Evolutionary conservation across 2,888 invertebrate species (phyloP), one percentile per base, ranked within the genome.

Genomic region (Meliscaeva auricollis): DNA sequence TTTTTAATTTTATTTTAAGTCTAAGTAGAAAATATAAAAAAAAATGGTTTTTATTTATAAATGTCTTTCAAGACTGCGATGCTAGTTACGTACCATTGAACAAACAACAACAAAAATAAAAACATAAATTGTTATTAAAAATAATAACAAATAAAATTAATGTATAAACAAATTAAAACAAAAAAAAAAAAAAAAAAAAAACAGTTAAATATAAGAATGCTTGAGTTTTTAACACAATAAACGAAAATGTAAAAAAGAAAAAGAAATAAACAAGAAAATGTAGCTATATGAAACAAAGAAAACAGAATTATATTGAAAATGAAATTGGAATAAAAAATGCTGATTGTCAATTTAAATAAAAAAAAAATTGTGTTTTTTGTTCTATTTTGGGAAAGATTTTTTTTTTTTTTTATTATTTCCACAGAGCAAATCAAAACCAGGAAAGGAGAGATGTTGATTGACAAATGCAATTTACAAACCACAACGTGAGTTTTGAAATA

Each of bases 341-440:
- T 88, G 88, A 89, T 89, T 89, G 89, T 89, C 89, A 89, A 89
- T 89, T 89, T 88, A 84, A 88, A 88, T 70, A 87, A 81, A 87
- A 81, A 78, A 79, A 32, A 48, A 41, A 13, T 38, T 30, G 9
- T 38, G 56, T 73, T 48, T 52, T 7, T 54, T 13, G 13, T 44
- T n/a, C 0, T 8, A 38, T 13, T 56, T 35, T n/a, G n/a, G n/a
- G n/a, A 44, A 30, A 22, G 17, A 56, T 1, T 4, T 6, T 32
- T 2, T 35, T 4, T 6, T 32, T 2, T 35, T 46, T 30, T 46
- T 1, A 30, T 15, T 22, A 30, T 46, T 62, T 32, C 26, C 44
- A 62, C 44, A 66, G 48, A 46, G 5, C 15, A 13, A 58, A 62
- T 17, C 26, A 62, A 15, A 11, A 22, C 22, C 62, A 26, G n/a